phyloP scores from a whole-genome alignment of 1,140 invertebrate species.

The Drosophila pectinifera region DNA sequence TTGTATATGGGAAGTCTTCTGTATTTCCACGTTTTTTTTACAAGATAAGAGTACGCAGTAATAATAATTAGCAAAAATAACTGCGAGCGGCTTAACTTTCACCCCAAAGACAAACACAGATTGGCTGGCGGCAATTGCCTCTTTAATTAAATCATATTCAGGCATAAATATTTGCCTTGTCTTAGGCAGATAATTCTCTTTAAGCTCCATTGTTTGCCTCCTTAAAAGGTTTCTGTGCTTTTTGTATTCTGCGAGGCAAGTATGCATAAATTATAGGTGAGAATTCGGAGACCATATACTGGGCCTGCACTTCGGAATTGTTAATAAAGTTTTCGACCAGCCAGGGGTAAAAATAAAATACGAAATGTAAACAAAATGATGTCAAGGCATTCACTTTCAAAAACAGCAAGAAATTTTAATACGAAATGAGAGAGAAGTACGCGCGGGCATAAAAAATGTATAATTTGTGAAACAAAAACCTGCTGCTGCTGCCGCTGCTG shows the following conservation, averaged over 20 bases:
- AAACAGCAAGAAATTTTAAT: conserved; percentile 59
- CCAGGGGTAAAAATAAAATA: conserved; percentile 24
- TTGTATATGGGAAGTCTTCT: conserved; percentile 64
- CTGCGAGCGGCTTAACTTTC: conserved; percentile 57
- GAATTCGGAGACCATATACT: conserved; percentile 9
- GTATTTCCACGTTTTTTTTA: conserved; percentile 2
- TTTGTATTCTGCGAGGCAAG: conserved; percentile 16
- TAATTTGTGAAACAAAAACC: conserved; percentile 54
- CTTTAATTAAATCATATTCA: conserved; percentile 67
- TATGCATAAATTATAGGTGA: conserved; percentile 44
- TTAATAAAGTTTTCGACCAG: conserved; percentile 34
- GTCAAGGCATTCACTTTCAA: conserved; percentile 80
- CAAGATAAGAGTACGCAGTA: conserved; percentile 38
- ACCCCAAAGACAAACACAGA: conserved; percentile 23
- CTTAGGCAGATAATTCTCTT: conserved; percentile 42
- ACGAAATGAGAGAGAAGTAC: conserved; percentile 41
- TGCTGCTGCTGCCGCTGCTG: conserved; percentile 11
- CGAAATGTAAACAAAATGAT: conserved; percentile 56
- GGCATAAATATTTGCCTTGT: conserved; percentile 65
- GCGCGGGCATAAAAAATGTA: conserved; percentile 43
- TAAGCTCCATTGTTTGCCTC: conserved; percentile 34
- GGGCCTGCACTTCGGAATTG: conserved; percentile 21
- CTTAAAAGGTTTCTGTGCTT: conserved; percentile 30
- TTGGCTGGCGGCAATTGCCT: conserved; percentile 16
- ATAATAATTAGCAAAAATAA: conserved; percentile 65